Evolutionary conservation across 2,113 vertebrate species (phyloP), one percentile per base, ranked within the genome.

Genomic region (human (Homo sapiens)): DNA sequence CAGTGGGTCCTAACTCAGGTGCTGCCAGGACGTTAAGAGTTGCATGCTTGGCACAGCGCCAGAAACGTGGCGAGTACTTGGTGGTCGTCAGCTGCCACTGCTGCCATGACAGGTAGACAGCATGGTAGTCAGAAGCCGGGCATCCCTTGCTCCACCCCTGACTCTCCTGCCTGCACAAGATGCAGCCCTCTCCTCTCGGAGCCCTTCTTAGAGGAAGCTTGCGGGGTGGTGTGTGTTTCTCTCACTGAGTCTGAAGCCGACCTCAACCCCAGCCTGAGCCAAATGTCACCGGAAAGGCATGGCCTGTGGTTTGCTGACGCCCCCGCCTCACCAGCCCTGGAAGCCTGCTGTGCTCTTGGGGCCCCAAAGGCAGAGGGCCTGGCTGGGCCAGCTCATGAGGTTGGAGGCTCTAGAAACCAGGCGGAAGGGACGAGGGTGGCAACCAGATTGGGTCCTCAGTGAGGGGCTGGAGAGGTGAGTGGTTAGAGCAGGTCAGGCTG

Each of bases 251-350:
- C 38, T 45, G 84, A 85, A 57, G 11, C 80, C 0, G 0, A 72
- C 40, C 72, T 95, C 96, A 87, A 68, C 57, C 78, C 81, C 76
- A 79, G 43, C 55, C 64, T 17, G 66, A 78, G 40, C 32, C 91
- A 95, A 90, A 89, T 95, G 97, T 92, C 93, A 94, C 95, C n/a
- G 16, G 97, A 92, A 96, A 86, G 76, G 27, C 85, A 85, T 5
- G 84, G 93, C 14, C 80, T 92, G 95, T 66, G 88, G 76, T 75
- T 86, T 76, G 12, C 35, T 48, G 80, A 32, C 23, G 1, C 61
- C 17, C 52, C 48, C 0, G 0, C 52, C 27, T 82, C n/a, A 1
- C 3, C 68, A 90, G 66, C 48, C 52, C 94, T 76, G 45, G 78
- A 93, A 73, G 72, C 75, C 79, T 61, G 16, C 73, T 45, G 30